Conservation (phyloP, 2,797 vertebrate genomes). For the Lacerta viridis region DNA sequence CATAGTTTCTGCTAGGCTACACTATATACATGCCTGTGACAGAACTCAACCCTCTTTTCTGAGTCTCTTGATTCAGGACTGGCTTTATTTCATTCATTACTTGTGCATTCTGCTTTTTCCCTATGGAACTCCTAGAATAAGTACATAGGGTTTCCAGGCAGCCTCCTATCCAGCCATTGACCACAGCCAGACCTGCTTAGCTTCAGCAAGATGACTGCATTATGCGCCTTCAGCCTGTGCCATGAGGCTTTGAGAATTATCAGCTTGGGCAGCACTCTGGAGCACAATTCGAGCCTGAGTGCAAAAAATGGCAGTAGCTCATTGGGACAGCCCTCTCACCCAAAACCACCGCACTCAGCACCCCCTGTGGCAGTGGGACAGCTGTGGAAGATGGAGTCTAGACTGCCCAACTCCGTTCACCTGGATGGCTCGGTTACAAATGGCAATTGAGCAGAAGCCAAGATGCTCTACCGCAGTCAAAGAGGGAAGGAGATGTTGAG, state of each 20-base stretch:
- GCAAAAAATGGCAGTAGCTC: not conserved
- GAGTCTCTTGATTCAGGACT: not conserved
- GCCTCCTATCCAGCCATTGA: not conserved
- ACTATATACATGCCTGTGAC: not conserved
- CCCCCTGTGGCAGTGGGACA: not conserved
- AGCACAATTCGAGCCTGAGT: not conserved
- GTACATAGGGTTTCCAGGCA: not conserved
- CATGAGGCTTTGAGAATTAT: not conserved
- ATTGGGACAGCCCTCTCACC: not conserved
- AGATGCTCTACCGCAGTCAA: not conserved
- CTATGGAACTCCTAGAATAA: not conserved
- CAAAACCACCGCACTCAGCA: not conserved
- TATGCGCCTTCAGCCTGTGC: not conserved
- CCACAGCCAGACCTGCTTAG: not conserved
- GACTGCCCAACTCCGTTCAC: not conserved
- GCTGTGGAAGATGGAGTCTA: not conserved
- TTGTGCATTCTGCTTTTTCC: not conserved
- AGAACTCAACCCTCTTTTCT: not conserved
- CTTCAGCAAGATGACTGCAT: not conserved
- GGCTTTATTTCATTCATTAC: not conserved
- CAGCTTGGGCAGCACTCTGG: too few relatives aligned
- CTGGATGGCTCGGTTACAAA: not conserved
- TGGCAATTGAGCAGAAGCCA: not conserved
- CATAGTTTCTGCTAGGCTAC: not conserved
- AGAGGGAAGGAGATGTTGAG: not conserved